phyloP scores from a whole-genome alignment of 2,888 invertebrate species.

The Oxyscelio sp. region DNA sequence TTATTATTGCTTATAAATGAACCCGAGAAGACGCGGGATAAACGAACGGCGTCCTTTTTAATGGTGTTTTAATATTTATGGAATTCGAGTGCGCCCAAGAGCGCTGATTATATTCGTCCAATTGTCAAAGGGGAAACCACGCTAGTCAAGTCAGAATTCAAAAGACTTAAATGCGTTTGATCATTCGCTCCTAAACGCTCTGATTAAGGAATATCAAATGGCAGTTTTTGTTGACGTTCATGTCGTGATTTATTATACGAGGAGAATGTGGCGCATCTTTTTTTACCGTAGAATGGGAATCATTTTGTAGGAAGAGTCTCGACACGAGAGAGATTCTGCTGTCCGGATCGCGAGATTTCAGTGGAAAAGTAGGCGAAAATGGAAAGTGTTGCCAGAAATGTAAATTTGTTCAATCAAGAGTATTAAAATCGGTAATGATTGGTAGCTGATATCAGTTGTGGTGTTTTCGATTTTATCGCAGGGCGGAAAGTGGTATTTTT shows the following conservation, averaged over 20 bases:
- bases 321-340: no score
- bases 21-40: constrained; percentile 43
- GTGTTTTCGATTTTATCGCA: no score
- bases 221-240: not conserved
- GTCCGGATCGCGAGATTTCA: no score
- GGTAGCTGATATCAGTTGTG: no score
- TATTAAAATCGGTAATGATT: no score
- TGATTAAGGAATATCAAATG: not conserved
- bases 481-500: no score
- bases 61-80: not conserved
- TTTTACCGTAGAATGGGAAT: no score
- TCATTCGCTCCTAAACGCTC: not conserved
- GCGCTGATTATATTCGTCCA: not conserved
- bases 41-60: constrained; percentile 1
- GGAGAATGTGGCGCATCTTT: no score
- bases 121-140: not conserved
- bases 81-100: not conserved
- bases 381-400: no score
- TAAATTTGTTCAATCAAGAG: no score
- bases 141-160: not conserved
- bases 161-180: not conserved
- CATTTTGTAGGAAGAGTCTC: no score
- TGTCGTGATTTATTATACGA: not conserved
- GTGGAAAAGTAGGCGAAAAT: no score
- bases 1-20: constrained; percentile 62